These are phyloP conservation scores for Sander vitreus DNA, from an alignment of 2,113 vertebrate genomes.

Conservation along the genomic window DNA sequence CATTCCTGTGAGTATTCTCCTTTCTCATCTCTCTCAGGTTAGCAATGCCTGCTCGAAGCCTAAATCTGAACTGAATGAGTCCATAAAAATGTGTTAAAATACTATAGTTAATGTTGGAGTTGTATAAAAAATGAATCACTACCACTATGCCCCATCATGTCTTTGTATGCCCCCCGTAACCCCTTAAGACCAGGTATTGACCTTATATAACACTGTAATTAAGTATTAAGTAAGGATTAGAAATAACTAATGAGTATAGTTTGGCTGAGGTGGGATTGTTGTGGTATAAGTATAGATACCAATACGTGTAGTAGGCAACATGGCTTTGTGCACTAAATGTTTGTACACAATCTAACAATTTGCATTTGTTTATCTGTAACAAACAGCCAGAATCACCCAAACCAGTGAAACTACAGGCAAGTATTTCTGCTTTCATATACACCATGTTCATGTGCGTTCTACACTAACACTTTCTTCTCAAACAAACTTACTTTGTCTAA, in stretches of 20 bases:
- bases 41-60: background rate
- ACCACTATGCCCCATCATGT: background rate
- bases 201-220: background rate
- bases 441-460: conserved; percentile 68
- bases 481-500: conserved; percentile 6
- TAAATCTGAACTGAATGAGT: background rate
- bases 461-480: conserved; percentile 52
- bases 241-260: background rate
- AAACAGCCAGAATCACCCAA: conserved; percentile 97
- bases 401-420: conserved; percentile 97
- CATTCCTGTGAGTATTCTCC: conserved; percentile 91
- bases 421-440: conserved; percentile 83
- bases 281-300: background rate
- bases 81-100: conserved; percentile 4
- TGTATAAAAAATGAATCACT: background rate
- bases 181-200: background rate
- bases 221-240: background rate
- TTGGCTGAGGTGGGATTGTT: background rate
- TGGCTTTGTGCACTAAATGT: conserved; percentile 36
- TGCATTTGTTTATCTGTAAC: conserved; percentile 91
- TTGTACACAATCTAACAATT: conserved; percentile 85
- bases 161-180: background rate
- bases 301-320: background rate
- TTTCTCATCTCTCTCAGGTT: background rate
- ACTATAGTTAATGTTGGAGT: background rate